These are phyloP conservation scores for Drosophila acutilabella DNA, from an alignment of 2,888 invertebrate species.

Conservation along the genomic window DNA sequence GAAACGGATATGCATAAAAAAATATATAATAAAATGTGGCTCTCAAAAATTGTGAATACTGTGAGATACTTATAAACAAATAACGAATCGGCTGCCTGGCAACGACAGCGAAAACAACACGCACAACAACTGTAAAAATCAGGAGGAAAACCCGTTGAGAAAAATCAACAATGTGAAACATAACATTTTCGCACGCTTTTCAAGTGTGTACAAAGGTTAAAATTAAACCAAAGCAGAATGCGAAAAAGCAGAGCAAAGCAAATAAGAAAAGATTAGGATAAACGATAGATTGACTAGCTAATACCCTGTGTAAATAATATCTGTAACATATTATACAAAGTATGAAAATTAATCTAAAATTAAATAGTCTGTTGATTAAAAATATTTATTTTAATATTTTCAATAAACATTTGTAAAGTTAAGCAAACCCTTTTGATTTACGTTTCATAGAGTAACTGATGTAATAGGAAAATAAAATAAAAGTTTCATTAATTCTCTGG, in stretches of 20 bases:
- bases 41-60: neutral
- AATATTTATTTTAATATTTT: neutral
- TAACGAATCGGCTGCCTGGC: slow-evolving; percentile 17
- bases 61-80: slow-evolving; percentile 5
- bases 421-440: neutral
- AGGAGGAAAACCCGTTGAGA: slow-evolving; percentile 3
- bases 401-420: neutral
- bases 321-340: neutral
- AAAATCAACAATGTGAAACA: slow-evolving; percentile 41
- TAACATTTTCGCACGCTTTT: slow-evolving; percentile 41
- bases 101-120: slow-evolving; percentile 4
- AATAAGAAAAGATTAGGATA: slow-evolving; percentile 16
- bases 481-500: slow-evolving; percentile 3
- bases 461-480: slow-evolving; percentile 9
- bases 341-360: neutral
- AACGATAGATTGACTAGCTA: neutral
- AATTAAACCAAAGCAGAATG: slow-evolving; percentile 64
- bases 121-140: slow-evolving; percentile 1
- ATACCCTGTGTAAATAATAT: neutral
- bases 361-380: too few species aligned
- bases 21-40: neutral
- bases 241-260: slow-evolving; percentile 63
- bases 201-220: slow-evolving; percentile 44
- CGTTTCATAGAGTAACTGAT: neutral
- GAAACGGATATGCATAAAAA: neutral